Base-by-base conservation (phyloP, 2,113 vertebrate species). In the Larimichthys polyactis region DNA sequence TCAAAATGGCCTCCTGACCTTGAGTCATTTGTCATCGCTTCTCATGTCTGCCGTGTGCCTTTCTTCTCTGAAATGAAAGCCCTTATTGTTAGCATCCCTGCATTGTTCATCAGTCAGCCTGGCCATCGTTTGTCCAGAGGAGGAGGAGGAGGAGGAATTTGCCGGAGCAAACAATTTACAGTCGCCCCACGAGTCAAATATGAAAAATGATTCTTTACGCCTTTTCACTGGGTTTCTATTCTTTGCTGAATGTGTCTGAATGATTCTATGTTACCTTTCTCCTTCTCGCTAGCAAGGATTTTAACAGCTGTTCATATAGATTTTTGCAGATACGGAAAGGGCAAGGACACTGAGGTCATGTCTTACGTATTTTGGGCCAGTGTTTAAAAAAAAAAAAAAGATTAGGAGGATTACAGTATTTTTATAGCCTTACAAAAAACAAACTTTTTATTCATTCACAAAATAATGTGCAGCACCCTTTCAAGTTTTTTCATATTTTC, bases 1-100 rank as follows among this genome's bases (percentile, higher is more conserved):
- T 81, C 82, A 89, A 90, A 87, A 93, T 90, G 89, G 86, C 75
- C 75, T 82, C 67, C 76, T 78, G 85, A 90, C 93, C 93, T 90
- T 91, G 89, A 91, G 75, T 81, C 71, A 40, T 86, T 85, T 79
- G 46, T 89, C 84, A 72, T 81, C 83, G 69, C 77, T 79, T 75
- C 74, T 82, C 87, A 32, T 59, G 71, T 86, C 78, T 59, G 57
- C 69, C 10, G 60, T 14, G 22, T 29, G 48, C 81, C 67, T 60
- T 60, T 78, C 65, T 70, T 65, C 29, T 64, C 65, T 71, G 75
- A 70, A 77, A 85, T 84, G 69, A 82, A 84, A 84, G 78, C 60
- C n/a, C 67, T 71, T 65, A 19, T 71, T 73, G 87, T 86, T 80
- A 67, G 87, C 79, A 69, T 73, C 69, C 64, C 65, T 32, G 62